phyloP scores from a whole-genome alignment of 2,797 vertebrate species.

The Danio jaintianensis region DNA sequence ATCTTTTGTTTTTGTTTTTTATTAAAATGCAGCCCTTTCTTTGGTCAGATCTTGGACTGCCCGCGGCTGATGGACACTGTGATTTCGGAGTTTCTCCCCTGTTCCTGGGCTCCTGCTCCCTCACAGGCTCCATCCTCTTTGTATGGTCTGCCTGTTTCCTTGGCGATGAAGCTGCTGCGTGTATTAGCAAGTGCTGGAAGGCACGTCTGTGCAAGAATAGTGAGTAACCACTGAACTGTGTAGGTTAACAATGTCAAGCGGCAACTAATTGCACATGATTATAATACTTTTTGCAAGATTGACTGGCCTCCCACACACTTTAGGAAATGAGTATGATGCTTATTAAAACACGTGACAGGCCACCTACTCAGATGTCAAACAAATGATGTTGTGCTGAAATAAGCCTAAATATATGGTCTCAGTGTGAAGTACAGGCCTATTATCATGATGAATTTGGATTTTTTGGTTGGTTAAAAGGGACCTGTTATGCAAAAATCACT shows the following conservation, averaged over 20 bases:
- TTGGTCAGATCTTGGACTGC: constrained; percentile 87
- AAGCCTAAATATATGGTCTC: background rate
- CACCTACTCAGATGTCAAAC: background rate
- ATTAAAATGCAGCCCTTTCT: background rate
- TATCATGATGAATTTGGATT: background rate
- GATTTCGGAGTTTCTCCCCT: constrained; percentile 90
- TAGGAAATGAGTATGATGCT: background rate
- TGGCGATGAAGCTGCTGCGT: constrained; percentile 91
- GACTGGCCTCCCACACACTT: background rate
- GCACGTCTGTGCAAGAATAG: constrained; percentile 90
- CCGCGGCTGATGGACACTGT: constrained; percentile 89
- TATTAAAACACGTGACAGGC: constrained; percentile 7
- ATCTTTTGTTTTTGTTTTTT: too few relatives aligned
- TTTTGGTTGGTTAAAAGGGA: background rate
- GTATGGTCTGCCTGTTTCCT: constrained; percentile 84
- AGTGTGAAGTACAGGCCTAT: background rate
- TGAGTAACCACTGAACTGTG: constrained; percentile 67
- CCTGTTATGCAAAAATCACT: too few relatives aligned
- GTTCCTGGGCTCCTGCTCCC: constrained; percentile 80
- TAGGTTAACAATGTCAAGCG: constrained; percentile 6
- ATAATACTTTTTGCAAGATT: constrained; percentile 8
- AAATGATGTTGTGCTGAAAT: background rate
- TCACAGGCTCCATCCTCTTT: constrained; percentile 73
- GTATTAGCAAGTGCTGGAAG: constrained; percentile 89
- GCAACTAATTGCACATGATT: constrained; percentile 3